phyloP scores from a whole-genome alignment of 2,888 invertebrate genomes.

The Dilophus febrilis region DNA sequence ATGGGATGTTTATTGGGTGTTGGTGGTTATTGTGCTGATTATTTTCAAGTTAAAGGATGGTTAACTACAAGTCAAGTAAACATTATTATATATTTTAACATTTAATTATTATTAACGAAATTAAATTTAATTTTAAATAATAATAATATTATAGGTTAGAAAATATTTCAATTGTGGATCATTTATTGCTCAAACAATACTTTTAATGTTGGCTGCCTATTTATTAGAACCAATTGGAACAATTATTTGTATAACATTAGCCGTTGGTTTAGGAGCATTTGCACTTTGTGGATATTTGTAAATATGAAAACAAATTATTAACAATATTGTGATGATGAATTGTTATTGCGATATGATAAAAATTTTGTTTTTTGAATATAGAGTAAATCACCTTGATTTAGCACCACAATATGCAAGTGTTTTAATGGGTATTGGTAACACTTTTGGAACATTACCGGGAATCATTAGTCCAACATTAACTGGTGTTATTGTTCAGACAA shows the following conservation, averaged over 20 bases:
- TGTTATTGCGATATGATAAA: not conserved
- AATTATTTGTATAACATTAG: constrained; percentile 65
- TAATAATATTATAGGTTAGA: constrained; percentile 39
- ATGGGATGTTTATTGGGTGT: constrained; percentile 69
- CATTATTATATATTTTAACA: not conserved
- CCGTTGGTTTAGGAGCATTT: constrained; percentile 80
- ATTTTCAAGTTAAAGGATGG: constrained; percentile 43
- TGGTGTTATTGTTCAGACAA: constrained; percentile 55
- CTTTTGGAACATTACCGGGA: constrained; percentile 78
- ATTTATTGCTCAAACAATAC: constrained; percentile 62
- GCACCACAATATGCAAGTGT: constrained; percentile 85
- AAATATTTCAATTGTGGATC: constrained; percentile 51
- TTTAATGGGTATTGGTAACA: constrained; percentile 82
- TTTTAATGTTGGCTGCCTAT: constrained; percentile 71
- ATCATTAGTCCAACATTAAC: constrained; percentile 76
- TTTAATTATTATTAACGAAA: too few species aligned
- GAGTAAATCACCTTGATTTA: constrained; percentile 73
- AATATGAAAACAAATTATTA: constrained; percentile 10
- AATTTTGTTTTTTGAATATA: constrained; percentile 18
- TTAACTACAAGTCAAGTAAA: constrained; percentile 55
- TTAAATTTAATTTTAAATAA: not conserved
- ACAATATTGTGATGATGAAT: not conserved
- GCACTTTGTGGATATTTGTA: constrained; percentile 86
- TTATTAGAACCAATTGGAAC: constrained; percentile 47
- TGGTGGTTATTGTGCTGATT: constrained; percentile 73